These are phyloP conservation scores for Xylophagus ater DNA, from an alignment of 2,888 invertebrate species.

Conservation along the genomic window DNA sequence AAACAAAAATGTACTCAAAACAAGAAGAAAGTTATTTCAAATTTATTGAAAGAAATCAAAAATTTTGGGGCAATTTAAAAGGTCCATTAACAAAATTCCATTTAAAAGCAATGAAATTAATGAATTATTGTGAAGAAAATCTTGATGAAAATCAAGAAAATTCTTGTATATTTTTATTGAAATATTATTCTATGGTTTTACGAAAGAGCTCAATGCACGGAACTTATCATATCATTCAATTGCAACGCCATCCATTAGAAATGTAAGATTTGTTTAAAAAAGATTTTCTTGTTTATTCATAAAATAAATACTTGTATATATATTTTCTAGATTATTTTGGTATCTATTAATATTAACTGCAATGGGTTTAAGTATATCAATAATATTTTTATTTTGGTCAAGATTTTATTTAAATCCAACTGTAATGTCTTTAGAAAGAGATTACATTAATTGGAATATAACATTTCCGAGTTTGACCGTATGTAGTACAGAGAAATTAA, in stretches of 20 bases:
- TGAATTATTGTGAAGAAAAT: conserved; percentile 9
- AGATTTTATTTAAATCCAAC: conserved; percentile 17
- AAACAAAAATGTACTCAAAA: too few species aligned
- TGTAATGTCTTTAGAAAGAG: conserved; percentile 17
- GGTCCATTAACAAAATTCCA: conserved; percentile 5
- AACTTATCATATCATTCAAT: conserved; percentile 9
- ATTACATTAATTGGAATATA: conserved; percentile 19
- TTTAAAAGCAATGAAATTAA: conserved; percentile 6
- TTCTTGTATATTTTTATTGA: conserved; percentile 3
- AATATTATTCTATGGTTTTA: conserved; percentile 8
- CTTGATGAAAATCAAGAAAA: conserved; percentile 2
- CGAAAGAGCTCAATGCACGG: conserved; percentile 14
- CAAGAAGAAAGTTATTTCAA: conserved; percentile 12
- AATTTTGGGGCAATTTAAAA: conserved; percentile 6
- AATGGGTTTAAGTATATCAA: not conserved
- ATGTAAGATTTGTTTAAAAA: conserved; percentile 9
- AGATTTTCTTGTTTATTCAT: not conserved
- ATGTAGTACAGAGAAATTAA: conserved; percentile 16
- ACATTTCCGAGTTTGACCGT: conserved; percentile 20
- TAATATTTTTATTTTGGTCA: conserved; percentile 13
- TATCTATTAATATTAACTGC: conserved; percentile 5
- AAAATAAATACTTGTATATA: not conserved
- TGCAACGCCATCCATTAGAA: conserved; percentile 12
- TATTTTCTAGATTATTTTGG: conserved; percentile 16
- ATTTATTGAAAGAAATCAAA: conserved; percentile 12